Conservation (phyloP, 2,888 invertebrate species). For the Mesorhabditis spiculigera region DNA sequence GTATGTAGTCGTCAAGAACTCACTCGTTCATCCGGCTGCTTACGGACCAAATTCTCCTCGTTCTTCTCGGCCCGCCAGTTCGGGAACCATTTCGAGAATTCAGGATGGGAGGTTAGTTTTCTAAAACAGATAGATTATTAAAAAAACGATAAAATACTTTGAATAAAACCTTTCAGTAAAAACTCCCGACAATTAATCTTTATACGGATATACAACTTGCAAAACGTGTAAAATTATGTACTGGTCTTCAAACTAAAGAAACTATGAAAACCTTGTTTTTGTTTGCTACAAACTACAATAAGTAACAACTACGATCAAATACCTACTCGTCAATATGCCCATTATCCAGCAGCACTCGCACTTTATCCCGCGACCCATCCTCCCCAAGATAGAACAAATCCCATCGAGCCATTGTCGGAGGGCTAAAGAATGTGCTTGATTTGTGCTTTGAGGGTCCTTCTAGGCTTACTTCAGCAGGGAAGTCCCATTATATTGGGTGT, state of each 20-base stretch:
- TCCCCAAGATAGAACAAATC: slow-evolving; percentile 51
- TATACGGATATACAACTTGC: too few species aligned
- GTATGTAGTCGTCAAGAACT: too few species aligned
- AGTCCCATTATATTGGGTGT: slow-evolving; percentile 28
- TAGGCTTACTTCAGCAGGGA: slow-evolving; percentile 11
- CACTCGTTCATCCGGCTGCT: too few species aligned
- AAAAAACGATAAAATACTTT: too few species aligned
- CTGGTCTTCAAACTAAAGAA: too few species aligned
- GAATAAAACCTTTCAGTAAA: too few species aligned
- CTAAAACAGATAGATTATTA: not conserved
- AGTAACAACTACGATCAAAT: not conserved
- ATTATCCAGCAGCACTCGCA: slow-evolving; percentile 42
- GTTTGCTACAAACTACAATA: too few species aligned
- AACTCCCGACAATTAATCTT: too few species aligned
- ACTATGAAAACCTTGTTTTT: too few species aligned
- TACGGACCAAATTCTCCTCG: not conserved
- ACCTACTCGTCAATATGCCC: slow-evolving; percentile 39
- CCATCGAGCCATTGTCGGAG: slow-evolving; percentile 44
- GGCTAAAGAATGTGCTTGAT: slow-evolving; percentile 34
- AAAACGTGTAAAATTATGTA: too few species aligned
- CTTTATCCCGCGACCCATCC: slow-evolving; percentile 36
- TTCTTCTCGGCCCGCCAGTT: not conserved
- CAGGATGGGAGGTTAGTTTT: not conserved
- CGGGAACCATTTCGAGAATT: slow-evolving; percentile 6
- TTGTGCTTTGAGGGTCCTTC: slow-evolving; percentile 17